A percentile compares a stretch with the other conserved stretches of the same genome.
These are phyloP conservation scores for Trissonchulus latispiculum DNA, from an alignment of 2,888 invertebrate species.

Conservation along the genomic window DNA sequence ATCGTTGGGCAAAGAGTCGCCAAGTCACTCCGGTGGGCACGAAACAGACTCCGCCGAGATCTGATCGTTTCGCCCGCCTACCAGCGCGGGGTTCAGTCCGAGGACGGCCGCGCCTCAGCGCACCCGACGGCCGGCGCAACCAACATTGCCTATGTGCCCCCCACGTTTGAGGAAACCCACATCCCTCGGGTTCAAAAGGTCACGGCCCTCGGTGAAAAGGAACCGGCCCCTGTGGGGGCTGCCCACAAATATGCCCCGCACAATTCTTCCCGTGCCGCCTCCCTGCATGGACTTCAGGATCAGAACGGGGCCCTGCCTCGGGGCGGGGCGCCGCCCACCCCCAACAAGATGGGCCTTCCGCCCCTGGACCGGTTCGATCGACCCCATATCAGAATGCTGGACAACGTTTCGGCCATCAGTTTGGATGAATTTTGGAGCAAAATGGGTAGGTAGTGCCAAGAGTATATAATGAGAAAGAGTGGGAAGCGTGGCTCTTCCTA, in stretches of 20 bases:
- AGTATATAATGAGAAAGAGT: too few species aligned
- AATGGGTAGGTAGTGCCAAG: too few species aligned
- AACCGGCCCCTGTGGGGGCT: neutral
- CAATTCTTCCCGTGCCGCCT: neutral
- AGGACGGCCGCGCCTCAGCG: neutral
- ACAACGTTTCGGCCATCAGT: conserved; percentile 36
- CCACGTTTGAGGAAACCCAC: neutral
- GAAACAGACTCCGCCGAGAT: neutral
- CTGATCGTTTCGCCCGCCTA: neutral
- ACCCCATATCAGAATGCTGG: conserved; percentile 33
- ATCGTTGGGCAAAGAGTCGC: conserved; percentile 3
- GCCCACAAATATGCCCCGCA: neutral
- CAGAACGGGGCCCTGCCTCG: neutral
- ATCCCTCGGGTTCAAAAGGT: neutral
- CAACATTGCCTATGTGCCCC: neutral
- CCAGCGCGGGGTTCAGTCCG: neutral
- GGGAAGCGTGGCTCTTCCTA: too few species aligned
- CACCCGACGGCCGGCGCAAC: too few species aligned
- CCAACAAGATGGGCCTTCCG: neutral
- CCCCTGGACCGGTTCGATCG: conserved; percentile 31
- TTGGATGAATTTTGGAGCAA: too few species aligned
- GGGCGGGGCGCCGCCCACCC: too few species aligned
- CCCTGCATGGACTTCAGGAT: neutral
- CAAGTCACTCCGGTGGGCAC: neutral
- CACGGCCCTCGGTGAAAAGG: neutral